These are phyloP conservation scores for Clarias platycephalus DNA, from an alignment of 2,797 vertebrate species.

Conservation along the genomic window DNA sequence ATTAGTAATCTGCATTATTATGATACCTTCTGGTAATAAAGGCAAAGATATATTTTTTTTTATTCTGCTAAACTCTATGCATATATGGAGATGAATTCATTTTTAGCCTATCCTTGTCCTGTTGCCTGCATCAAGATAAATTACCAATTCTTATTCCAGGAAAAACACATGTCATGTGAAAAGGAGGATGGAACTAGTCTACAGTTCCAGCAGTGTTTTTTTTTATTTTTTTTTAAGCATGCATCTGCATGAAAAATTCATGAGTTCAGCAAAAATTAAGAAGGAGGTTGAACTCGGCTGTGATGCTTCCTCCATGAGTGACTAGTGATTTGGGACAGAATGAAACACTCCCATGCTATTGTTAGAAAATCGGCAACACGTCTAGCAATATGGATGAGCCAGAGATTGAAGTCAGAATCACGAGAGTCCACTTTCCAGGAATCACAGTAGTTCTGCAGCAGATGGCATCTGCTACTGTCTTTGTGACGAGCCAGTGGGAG, in stretches of 20 bases:
- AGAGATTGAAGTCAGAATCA: constrained; percentile 37
- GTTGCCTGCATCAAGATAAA: constrained; percentile 20
- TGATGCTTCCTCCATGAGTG: constrained; percentile 44
- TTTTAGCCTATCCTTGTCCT: constrained; percentile 14
- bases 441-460: constrained; percentile 14
- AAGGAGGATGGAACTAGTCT: constrained; percentile 40
- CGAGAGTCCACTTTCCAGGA: constrained; percentile 22
- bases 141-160: constrained; percentile 30
- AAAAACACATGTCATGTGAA: constrained; percentile 46
- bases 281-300: constrained; percentile 24
- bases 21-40: no score
- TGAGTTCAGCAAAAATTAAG: constrained; percentile 60
- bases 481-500: constrained; percentile 34
- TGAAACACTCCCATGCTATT: constrained; percentile 44
- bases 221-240: constrained; percentile 27
- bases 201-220: constrained; percentile 50
- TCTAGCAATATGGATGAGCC: constrained; percentile 39
- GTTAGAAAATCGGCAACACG: constrained; percentile 43
- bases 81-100: neutral
- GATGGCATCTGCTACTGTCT: constrained; percentile 23
- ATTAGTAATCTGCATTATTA: no score
- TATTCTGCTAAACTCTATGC: no score
- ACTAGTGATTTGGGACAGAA: constrained; percentile 43
- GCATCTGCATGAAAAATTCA: constrained; percentile 77
- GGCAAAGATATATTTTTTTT: no score